Evolutionary conservation across 2,797 vertebrate genomes (phyloP).

Genomic region (Darevskia nairensis): DNA sequence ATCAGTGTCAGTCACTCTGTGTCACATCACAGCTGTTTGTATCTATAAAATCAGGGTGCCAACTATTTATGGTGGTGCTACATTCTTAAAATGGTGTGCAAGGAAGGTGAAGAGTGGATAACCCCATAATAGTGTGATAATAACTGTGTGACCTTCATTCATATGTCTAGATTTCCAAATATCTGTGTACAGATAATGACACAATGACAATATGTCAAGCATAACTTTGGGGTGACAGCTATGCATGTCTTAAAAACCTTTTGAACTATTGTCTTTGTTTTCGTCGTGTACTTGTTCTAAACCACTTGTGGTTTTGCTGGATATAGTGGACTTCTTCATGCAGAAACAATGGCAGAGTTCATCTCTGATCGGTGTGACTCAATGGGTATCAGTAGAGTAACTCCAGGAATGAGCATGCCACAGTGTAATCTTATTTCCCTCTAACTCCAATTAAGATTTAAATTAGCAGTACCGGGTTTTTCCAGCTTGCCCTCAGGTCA

Average conservation of each 20-base stretch:
- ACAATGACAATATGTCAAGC: fast-evolving
- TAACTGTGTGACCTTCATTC: constrained; percentile 25
- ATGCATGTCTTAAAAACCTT: constrained; percentile 28
- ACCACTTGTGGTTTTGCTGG: constrained; percentile 18
- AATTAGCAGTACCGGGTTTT: constrained; percentile 56
- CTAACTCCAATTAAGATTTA: constrained; percentile 53
- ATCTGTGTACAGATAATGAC: neutral
- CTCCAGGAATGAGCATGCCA: constrained; percentile 20
- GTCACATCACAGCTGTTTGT: constrained; percentile 19
- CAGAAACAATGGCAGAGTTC: constrained; percentile 56
- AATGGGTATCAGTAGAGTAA: constrained; percentile 31
- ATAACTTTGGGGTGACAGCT: fast-evolving
- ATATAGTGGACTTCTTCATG: constrained; percentile 23
- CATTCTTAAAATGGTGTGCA: constrained; percentile 29
- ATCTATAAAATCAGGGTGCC: constrained; percentile 8
- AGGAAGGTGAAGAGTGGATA: neutral
- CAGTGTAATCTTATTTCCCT: constrained; percentile 53
- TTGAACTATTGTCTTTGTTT: neutral
- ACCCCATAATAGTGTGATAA: constrained; percentile 3
- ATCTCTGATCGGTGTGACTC: constrained; percentile 38
- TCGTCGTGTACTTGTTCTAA: neutral
- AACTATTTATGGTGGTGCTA: constrained; percentile 25
- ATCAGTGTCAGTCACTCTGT: neutral
- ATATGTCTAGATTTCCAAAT: neutral
- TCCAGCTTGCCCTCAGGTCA: constrained; percentile 48